These are phyloP conservation scores for Caenorhabditis wallacei DNA, from an alignment of 2,888 invertebrate genomes.

Conservation along the genomic window DNA sequence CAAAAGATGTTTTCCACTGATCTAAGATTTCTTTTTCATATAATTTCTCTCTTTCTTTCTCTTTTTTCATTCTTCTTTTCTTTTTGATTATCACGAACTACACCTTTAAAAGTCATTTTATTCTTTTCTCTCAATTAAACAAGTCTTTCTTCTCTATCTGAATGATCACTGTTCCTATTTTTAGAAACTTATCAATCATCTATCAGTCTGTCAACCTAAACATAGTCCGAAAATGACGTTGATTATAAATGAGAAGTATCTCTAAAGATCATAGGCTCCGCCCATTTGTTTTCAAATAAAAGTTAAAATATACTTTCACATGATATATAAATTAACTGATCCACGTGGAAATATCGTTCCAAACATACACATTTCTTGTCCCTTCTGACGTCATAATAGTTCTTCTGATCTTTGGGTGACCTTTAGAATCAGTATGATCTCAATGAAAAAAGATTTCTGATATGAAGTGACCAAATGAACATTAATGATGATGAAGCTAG, in stretches of 20 bases:
- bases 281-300: slow-evolving; percentile 19
- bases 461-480: neutral
- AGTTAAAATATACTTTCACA: slow-evolving; percentile 9
- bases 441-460: slow-evolving; percentile 1
- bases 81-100: slow-evolving; percentile 11
- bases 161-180: slow-evolving; percentile 40
- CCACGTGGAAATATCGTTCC: slow-evolving; percentile 17
- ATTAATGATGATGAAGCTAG: neutral
- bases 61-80: slow-evolving; percentile 2
- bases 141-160: slow-evolving; percentile 1
- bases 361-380: neutral
- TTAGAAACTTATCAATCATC: slow-evolving; percentile 49
- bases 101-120: slow-evolving; percentile 33
- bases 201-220: slow-evolving; percentile 29
- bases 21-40: slow-evolving; percentile 2
- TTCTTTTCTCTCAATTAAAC: slow-evolving; percentile 13
- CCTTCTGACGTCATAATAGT: slow-evolving; percentile 11
- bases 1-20: slow-evolving; percentile 7
- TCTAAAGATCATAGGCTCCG: slow-evolving; percentile 54
- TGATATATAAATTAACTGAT: slow-evolving; percentile 14
- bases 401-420: slow-evolving; percentile 26
- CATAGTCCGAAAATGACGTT: slow-evolving; percentile 32
- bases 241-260: slow-evolving; percentile 2
- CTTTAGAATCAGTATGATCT: neutral
- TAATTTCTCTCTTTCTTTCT: slow-evolving; percentile 12